Percentiles rank a stretch among this genome's conserved stretches.
phyloP scores from a whole-genome alignment of 2,888 invertebrate species.

The Criorhina ranunculi region DNA sequence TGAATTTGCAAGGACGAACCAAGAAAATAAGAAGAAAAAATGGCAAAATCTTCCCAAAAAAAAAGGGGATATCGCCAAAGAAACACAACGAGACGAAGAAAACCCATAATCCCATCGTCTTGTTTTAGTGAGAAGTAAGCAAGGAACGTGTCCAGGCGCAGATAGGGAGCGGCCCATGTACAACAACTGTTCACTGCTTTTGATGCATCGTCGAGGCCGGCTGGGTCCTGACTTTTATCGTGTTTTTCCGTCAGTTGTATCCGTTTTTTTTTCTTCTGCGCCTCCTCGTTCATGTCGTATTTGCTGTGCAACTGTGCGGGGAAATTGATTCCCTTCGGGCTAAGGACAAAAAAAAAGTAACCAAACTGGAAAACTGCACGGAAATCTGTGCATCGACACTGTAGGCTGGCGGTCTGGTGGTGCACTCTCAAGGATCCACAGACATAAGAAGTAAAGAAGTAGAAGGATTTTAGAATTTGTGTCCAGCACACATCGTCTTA shows the following conservation, averaged over 20 bases:
- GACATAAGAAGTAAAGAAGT: conserved; percentile 24
- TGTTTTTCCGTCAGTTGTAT: conserved; percentile 75
- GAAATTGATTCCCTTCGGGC: conserved; percentile 74
- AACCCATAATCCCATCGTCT: conserved; percentile 69
- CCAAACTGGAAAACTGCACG: not conserved
- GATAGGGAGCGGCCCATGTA: conserved; percentile 69
- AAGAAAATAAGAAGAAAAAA: conserved; percentile 11
- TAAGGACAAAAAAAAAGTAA: conserved; percentile 41
- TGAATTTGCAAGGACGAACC: conserved; percentile 69
- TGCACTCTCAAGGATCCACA: conserved; percentile 39
- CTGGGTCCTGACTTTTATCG: conserved; percentile 75
- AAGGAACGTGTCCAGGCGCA: conserved; percentile 72
- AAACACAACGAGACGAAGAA: conserved; percentile 70
- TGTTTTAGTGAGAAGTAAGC: conserved; percentile 66
- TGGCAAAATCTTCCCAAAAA: conserved; percentile 32
- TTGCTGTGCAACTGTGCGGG: conserved; percentile 73
- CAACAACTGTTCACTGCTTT: conserved; percentile 49
- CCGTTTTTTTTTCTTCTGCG: conserved; percentile 46
- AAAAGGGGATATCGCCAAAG: conserved; percentile 74
- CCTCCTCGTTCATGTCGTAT: conserved; percentile 64
- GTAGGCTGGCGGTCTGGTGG: conserved; percentile 49
- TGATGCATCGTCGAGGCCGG: conserved; percentile 69
- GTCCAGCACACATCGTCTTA: conserved; percentile 76
- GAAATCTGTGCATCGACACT: conserved; percentile 70
- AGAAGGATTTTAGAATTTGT: conserved; percentile 73